Base-by-base conservation (phyloP, 2,797 vertebrate species). In the Glossophaga mutica region DNA sequence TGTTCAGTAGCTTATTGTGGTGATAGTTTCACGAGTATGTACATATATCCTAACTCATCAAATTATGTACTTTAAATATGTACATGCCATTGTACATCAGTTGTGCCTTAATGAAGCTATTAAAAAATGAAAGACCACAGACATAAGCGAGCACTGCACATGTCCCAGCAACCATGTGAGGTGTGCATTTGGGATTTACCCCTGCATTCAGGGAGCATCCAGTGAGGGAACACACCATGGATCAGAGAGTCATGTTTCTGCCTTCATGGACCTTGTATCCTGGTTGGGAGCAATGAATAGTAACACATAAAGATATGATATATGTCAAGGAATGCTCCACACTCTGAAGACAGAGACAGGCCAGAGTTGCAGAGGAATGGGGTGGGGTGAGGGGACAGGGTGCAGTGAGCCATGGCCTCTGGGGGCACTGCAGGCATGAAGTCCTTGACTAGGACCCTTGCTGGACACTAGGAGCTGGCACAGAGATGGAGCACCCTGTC, bases 401-500 rank as follows among this genome's bases (percentile, higher is more conserved):
- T 57, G 10, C 34, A 50, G 15, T 22, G 26, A 70, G 48, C 62
- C 16, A 11, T 42, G 44, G 55, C 37, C 0, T 0, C 8, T 12
- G 16, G 1, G 11, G 18, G 7, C 19, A n/a, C n/a, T 62, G 14
- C 11, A 29, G 12, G 15, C 44, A 19, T 0, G 6, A 37, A 57
- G 68, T 39, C 79, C 67, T 67, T 8, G 39, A 76, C 46, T 39
- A 67, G 52, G 16, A 48, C 34, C 32, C 32, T 57, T 71, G 29
- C 42, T 44, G 52, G 34, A 52, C 52, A 86, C 9, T n/a, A 32
- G 65, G 46, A 34, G 6, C 65, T 16, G 26, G 52, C 42, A 44
- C 46, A 46, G 65, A 65, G 48, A 65, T 21, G 46, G 57, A 26
- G 18, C 48, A n/a, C 65, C 39, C 37, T 15, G 15, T 29, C 71